phyloP scores from a whole-genome alignment of 2,888 invertebrate genomes.

The Syrphus vitripennis region DNA sequence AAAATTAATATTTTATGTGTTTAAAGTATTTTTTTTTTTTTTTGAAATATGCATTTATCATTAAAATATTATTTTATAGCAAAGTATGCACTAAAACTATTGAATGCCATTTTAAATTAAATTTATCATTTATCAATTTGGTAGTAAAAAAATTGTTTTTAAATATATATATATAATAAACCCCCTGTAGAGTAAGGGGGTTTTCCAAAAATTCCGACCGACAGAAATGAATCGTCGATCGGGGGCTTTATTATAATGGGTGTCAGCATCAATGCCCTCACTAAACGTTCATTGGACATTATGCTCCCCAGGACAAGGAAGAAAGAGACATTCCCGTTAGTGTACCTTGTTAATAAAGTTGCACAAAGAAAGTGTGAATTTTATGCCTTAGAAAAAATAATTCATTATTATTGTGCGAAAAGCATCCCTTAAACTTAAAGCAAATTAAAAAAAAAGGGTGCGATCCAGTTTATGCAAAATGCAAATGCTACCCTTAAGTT shows the following conservation, averaged over 20 bases:
- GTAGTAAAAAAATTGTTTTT: too few species aligned
- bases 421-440: neutral
- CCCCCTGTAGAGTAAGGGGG: conserved; percentile 86
- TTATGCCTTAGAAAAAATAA: conserved; percentile 16
- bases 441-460: neutral
- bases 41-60: too few species aligned
- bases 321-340: conserved; percentile 70
- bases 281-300: conserved; percentile 92
- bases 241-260: conserved; percentile 81
- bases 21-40: too few species aligned
- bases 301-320: conserved; percentile 95
- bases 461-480: neutral
- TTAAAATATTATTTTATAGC: too few species aligned
- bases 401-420: neutral
- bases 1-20: too few species aligned
- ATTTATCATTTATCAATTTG: too few species aligned
- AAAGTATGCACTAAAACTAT: too few species aligned
- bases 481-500: neutral
- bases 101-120: too few species aligned
- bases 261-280: conserved; percentile 93
- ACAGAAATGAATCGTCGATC: conserved; percentile 75
- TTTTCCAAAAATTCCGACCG: conserved; percentile 91
- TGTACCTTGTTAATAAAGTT: neutral
- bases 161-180: too few species aligned
- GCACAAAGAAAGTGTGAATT: conserved; percentile 53